These are phyloP conservation scores for Tachysurus fulvidraco DNA, from an alignment of 2,113 vertebrate genomes.

Conservation along the genomic window DNA sequence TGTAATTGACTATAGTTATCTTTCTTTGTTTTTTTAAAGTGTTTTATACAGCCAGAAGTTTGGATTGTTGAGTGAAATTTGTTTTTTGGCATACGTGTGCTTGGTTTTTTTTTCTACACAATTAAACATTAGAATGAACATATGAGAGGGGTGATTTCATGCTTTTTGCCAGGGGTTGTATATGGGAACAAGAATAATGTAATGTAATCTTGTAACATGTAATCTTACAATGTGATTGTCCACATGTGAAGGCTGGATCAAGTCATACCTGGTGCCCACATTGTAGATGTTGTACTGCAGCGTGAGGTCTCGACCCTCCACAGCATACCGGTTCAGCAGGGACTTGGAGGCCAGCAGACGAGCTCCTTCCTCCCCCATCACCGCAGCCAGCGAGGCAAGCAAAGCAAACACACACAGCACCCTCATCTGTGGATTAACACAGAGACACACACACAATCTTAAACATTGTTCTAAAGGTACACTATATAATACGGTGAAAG, in stretches of 20 bases:
- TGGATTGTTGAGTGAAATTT: too few species aligned
- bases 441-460: background rate
- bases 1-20: too few species aligned
- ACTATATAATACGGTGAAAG: background rate
- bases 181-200: background rate
- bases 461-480: background rate
- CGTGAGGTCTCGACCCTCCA: slow-evolving; percentile 92
- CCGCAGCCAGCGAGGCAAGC: slow-evolving; percentile 63
- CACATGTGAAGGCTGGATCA: background rate
- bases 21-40: too few species aligned
- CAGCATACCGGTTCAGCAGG: slow-evolving; percentile 88
- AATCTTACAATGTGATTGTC: background rate
- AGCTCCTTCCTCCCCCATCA: slow-evolving; percentile 83
- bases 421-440: slow-evolving; percentile 70
- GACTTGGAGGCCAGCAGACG: slow-evolving; percentile 91
- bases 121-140: too few species aligned
- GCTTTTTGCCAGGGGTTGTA: too few species aligned
- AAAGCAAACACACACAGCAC: slow-evolving; percentile 56
- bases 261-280: slow-evolving; percentile 86
- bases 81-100: too few species aligned
- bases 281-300: slow-evolving; percentile 98
- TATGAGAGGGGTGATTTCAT: too few species aligned
- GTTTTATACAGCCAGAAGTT: too few species aligned
- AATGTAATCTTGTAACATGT: too few species aligned
- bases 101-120: too few species aligned